Conservation (phyloP, 1,140 invertebrate genomes). For the Drosophila biarmipes region DNA sequence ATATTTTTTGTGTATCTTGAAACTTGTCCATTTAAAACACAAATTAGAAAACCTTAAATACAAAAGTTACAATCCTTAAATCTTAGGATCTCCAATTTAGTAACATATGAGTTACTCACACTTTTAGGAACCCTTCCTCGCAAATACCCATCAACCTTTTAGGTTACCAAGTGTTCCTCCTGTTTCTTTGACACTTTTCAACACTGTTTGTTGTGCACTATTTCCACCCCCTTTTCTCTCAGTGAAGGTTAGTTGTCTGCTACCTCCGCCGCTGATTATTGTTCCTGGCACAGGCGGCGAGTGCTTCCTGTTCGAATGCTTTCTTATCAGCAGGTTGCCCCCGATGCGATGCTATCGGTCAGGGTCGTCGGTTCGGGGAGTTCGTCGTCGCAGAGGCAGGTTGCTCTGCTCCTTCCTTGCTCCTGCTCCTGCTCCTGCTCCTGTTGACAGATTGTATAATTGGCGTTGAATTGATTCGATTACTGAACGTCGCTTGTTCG, state of each 20-base stretch:
- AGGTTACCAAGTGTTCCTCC: background rate
- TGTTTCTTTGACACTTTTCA: too few species aligned
- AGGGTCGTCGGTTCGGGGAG: slow-evolving; percentile 34
- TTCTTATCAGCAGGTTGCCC: slow-evolving; percentile 57
- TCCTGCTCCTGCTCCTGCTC: slow-evolving; percentile 28
- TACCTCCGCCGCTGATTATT: slow-evolving; percentile 24
- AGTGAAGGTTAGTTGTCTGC: slow-evolving; percentile 18
- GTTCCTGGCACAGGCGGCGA: slow-evolving; percentile 37
- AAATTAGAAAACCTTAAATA: too few species aligned
- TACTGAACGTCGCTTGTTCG: slow-evolving; percentile 12
- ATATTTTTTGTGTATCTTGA: too few species aligned
- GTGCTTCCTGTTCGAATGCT: slow-evolving; percentile 61
- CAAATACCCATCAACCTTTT: background rate
- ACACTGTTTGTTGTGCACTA: background rate
- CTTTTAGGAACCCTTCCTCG: too few species aligned
- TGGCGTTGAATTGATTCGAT: slow-evolving; percentile 47
- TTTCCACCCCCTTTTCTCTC: background rate
- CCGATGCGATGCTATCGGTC: slow-evolving; percentile 36
- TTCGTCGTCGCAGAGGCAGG: background rate
- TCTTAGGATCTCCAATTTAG: too few species aligned
- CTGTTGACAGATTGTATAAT: slow-evolving; percentile 59
- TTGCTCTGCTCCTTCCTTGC: slow-evolving; percentile 4
- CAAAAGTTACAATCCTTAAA: too few species aligned
- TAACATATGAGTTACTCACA: too few species aligned
- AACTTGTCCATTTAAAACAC: too few species aligned